phyloP scores from a whole-genome alignment of 2,888 invertebrate species.

The Erebia ligea region DNA sequence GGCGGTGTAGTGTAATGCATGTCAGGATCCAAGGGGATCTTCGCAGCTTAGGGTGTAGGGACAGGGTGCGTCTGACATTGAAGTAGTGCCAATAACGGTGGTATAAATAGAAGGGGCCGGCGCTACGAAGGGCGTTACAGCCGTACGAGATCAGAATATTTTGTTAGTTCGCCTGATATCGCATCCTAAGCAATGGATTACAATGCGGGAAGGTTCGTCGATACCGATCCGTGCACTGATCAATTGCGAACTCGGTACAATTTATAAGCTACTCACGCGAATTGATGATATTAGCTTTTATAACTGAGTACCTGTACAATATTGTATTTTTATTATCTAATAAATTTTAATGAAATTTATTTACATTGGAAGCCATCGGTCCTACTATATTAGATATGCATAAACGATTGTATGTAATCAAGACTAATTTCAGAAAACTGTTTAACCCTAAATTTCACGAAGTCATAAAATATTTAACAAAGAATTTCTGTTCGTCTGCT shows the following conservation, averaged over 20 bases:
- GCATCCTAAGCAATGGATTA: constrained; percentile 79
- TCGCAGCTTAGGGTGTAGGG: constrained; percentile 68
- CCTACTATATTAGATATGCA: neutral
- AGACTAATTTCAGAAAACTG: no score
- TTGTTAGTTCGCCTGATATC: constrained; percentile 65
- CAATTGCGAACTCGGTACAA: constrained; percentile 67
- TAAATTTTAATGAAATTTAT: constrained; percentile 23
- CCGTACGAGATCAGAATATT: constrained; percentile 82
- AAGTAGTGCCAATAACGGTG: constrained; percentile 84
- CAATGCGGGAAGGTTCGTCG: constrained; percentile 74
- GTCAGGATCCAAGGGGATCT: constrained; percentile 64
- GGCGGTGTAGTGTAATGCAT: constrained; percentile 77
- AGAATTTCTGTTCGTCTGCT: neutral
- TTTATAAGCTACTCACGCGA: constrained; percentile 59
- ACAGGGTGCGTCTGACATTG: constrained; percentile 83
- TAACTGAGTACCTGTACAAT: constrained; percentile 30
- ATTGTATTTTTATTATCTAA: constrained; percentile 27
- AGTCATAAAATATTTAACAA: no score
- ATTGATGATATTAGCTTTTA: constrained; percentile 44
- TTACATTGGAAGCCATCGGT: neutral
- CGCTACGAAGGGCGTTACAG: constrained; percentile 76
- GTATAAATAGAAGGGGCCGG: constrained; percentile 81
- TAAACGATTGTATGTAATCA: no score
- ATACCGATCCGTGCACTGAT: constrained; percentile 66
- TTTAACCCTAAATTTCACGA: no score